Percentiles rank a stretch among this genome's conserved stretches.
These are phyloP conservation scores for Tachysurus fulvidraco DNA, from an alignment of 2,113 vertebrate species.

Conservation along the genomic window DNA sequence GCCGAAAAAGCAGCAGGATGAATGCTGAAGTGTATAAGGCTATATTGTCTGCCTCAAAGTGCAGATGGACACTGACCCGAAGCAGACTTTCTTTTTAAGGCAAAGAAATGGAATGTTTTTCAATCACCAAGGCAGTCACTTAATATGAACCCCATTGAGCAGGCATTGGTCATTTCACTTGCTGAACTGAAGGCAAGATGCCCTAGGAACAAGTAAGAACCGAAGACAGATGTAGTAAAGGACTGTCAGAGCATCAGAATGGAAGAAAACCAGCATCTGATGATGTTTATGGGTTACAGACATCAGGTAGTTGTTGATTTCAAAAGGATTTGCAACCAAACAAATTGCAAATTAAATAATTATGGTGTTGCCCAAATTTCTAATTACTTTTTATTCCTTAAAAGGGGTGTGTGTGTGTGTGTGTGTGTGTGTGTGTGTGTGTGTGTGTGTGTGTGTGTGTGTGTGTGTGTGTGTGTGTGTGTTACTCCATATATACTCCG, in stretches of 20 bases:
- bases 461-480: too few relatives aligned
- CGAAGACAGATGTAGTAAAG: not conserved
- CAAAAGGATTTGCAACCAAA: too few relatives aligned
- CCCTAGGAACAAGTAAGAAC: not conserved
- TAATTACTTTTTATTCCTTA: too few relatives aligned
- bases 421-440: too few relatives aligned
- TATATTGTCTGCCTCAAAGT: not conserved
- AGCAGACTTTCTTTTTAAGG: not conserved
- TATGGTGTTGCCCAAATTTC: too few relatives aligned
- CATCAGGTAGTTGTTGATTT: not conserved
- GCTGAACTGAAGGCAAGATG: not conserved
- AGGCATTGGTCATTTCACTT: not conserved
- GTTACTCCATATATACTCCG: not conserved
- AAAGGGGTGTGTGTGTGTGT: too few relatives aligned
- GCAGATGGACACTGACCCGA: not conserved
- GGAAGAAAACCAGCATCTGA: not conserved
- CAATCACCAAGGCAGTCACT: not conserved
- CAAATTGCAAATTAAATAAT: too few relatives aligned
- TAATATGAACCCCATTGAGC: not conserved
- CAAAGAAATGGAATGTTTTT: not conserved
- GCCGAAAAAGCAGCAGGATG: not conserved
- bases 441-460: too few relatives aligned
- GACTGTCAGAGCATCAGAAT: not conserved
- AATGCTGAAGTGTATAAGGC: not conserved
- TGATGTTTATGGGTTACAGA: not conserved